Base-by-base conservation (phyloP, 2,113 vertebrate species). In the Bos indicus region DNA sequence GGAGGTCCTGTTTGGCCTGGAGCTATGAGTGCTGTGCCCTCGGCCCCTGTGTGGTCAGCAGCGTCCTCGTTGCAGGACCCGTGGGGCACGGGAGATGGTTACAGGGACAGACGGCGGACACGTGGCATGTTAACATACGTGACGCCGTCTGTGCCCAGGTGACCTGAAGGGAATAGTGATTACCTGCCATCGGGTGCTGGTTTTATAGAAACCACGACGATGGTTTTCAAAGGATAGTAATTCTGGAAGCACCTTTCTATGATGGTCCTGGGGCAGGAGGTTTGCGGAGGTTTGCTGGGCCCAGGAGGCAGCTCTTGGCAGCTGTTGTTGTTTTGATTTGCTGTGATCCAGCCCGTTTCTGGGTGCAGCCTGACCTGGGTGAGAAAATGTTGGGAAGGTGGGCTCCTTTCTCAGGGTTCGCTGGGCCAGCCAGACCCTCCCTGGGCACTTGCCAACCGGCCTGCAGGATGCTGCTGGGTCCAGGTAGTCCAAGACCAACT, bases 81-180 rank as follows among this genome's bases (percentile, higher is more conserved):
- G 1, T 4, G 36, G 60, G 78, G 56, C 33, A 4, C 0, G 5
- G 60, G 28, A 7, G 13, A 0, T 5, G 43, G n/a, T 3, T 7
- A 19, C 7, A 17, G 81, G 19, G 90, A n/a, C 40, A 2, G 19
- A 7, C 28, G 51, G 40, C 0, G 0, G 46, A 13, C 33, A 12
- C 60, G 28, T 13, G 33, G 4, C 30, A 6, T 51, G 59, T 36
- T 83, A 56, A 30, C 1, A 25, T 78, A 40, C 10, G 0, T 33
- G 17, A n/a, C 7, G 5, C 4, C 16, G 5, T 36, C 62, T 40
- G 26, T n/a, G 60, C 52, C n/a, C 80, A 28, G 90, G 46, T 62
- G 33, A 14, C 43, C 40, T 1, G 33, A 62, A 62, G 57, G n/a
- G 1, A 12, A 40, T 28, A 19, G n/a, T 36, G 14, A 54, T 48